Evolutionary conservation across 2,888 invertebrate species (phyloP).

Genomic region (Eristalis arbustorum): DNA sequence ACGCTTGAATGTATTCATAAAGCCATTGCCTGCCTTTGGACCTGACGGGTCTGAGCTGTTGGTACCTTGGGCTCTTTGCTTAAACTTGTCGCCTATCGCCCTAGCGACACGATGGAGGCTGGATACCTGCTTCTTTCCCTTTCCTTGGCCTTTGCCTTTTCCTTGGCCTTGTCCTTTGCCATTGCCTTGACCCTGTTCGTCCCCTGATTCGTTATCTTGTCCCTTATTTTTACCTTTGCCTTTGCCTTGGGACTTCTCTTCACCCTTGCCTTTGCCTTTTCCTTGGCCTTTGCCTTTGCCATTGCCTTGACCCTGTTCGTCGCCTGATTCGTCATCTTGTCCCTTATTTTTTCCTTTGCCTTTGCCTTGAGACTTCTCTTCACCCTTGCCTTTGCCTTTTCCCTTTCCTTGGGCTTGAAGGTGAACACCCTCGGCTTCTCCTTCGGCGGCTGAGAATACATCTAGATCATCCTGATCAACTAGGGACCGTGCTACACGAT

Average conservation of each 20-base stretch:
- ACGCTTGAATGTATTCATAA: neutral
- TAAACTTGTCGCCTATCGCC: no score
- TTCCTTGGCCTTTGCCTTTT: neutral
- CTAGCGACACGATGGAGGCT: neutral
- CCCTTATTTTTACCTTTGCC: neutral
- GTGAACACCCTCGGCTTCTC: neutral
- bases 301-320: neutral
- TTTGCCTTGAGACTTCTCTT: neutral
- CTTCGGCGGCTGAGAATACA: no score
- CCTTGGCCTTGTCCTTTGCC: slow-evolving; percentile 14
- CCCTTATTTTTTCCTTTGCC: neutral
- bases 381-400: neutral
- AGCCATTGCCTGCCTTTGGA: neutral
- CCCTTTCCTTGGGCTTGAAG: neutral
- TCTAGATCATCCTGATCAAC: no score
- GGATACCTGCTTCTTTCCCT: neutral
- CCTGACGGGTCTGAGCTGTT: neutral
- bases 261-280: neutral
- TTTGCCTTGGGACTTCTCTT: neutral
- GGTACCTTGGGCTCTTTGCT: neutral
- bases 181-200: neutral
- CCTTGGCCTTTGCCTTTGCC: no score
- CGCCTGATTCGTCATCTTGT: neutral
- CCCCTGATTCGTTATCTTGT: neutral
- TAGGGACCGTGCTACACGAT: neutral